Percentiles rank a stretch among this genome's conserved stretches.
These are phyloP conservation scores for Brachyrhaphis roseni DNA, from an alignment of 2,797 vertebrate species.

Conservation along the genomic window DNA sequence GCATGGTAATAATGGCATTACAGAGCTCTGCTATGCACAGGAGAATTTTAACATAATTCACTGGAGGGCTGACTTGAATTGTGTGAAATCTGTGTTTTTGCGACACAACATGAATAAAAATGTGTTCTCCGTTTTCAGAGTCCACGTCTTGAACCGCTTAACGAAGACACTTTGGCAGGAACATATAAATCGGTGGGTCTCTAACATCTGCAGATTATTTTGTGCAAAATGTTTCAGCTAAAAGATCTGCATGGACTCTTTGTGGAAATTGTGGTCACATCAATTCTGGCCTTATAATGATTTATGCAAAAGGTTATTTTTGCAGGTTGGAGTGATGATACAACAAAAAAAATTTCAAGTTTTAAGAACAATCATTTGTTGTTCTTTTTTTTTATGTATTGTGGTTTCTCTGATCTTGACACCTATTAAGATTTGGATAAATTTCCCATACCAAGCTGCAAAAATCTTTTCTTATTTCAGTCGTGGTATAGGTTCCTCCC, in stretches of 20 bases:
- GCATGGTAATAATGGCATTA: conserved; percentile 14
- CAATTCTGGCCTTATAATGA: neutral
- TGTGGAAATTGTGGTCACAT: neutral
- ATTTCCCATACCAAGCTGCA: neutral
- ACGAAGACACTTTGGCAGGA: conserved; percentile 82
- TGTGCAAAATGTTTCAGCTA: neutral
- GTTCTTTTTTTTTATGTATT: neutral
- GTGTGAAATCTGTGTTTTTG: conserved; percentile 22
- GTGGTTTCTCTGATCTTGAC: neutral
- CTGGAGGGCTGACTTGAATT: conserved; percentile 9
- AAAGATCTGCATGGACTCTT: neutral
- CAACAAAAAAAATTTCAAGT: neutral
- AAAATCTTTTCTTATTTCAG: neutral
- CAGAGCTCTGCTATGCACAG: conserved; percentile 28
- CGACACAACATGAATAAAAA: conserved; percentile 43
- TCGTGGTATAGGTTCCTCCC: neutral
- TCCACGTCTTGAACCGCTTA: conserved; percentile 88
- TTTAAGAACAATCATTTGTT: neutral
- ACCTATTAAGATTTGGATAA: neutral
- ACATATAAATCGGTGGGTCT: conserved; percentile 86
- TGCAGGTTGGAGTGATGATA: neutral
- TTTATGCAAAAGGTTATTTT: neutral
- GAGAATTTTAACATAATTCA: conserved; percentile 10
- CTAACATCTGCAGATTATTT: neutral
- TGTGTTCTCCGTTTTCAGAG: conserved; percentile 73